Evolutionary conservation across 2,888 invertebrate species (phyloP), one percentile per base, ranked within the genome.

Genomic region (Blera fallax): DNA sequence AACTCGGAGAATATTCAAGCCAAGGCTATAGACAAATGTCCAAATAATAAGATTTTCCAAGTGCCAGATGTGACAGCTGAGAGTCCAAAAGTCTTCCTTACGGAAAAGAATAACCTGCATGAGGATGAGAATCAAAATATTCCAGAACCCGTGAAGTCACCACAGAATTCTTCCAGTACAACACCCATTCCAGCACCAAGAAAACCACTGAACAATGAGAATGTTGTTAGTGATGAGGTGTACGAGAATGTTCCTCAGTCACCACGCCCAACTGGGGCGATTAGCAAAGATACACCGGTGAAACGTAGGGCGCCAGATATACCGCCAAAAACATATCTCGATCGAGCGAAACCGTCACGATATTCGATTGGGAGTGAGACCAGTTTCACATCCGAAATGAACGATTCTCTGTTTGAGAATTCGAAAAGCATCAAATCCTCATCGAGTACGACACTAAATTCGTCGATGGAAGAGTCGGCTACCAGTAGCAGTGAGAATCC

Each of bases 141-240:
- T 16, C 81, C 77, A 32, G 77, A 81, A 3, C 62, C 69, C 27
- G 45, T 56, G 43, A 87, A 77, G 29, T 21, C 52, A 34, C 8
- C 50, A 34, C 64, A 56, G 32, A 48, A 29, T 32, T 56, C 3
- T 40, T 54, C 3, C 67, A 7, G 37, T 87, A 87, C 89, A 24
- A 89, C 88, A 3, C 92, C 92, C 0, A 88, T 87, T 60, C 92
- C 92, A 37, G 91, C 91, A n/a, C 92, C 92, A 8, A 87, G 92
- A 14, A 88, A 89, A 52, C 88, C 89, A 3, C 82, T 88, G 43
- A 88, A 89, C 54, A 88, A 85, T 65, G 88, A 89, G 77, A 85
- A 77, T 56, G 21, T 54, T 1, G 45, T 67, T 40, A 73, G 54
- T 14, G 87, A 87, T 10, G 52, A 64, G 14, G 18, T 60, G 14